Conservation (phyloP, 1,140 invertebrate species). For the Asobara japonica region DNA sequence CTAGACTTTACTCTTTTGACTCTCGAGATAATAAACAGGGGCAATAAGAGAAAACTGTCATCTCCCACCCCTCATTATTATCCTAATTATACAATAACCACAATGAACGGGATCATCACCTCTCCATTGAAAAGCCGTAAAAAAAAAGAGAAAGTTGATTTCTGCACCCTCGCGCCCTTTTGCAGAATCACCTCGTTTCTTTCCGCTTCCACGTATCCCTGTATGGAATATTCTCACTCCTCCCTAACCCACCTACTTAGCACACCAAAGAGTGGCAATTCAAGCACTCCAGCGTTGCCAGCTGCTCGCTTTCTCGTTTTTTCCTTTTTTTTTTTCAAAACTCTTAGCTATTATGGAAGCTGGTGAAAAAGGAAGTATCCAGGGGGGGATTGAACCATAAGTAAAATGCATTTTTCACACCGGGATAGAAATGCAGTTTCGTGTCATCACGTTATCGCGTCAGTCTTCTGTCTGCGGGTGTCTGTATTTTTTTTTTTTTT, state of each 20-base stretch:
- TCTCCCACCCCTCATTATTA: conserved; percentile 57
- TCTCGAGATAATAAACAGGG: conserved; percentile 12
- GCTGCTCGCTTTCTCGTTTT: conserved; percentile 28
- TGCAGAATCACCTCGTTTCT: conserved; percentile 23
- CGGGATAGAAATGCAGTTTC: background rate
- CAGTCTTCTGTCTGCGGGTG: conserved; percentile 54
- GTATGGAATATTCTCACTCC: conserved; percentile 3
- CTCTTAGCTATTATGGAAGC: conserved; percentile 56
- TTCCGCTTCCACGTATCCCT: conserved; percentile 25
- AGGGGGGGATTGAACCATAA: background rate
- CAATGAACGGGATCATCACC: conserved; percentile 55
- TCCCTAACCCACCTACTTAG: conserved; percentile 58
- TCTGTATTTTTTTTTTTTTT: too few species aligned
- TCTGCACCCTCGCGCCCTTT: conserved; percentile 33
- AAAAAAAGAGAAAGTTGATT: background rate
- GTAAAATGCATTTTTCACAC: conserved; percentile 3
- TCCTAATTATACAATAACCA: conserved; percentile 66
- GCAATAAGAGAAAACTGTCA: conserved; percentile 36
- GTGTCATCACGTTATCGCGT: conserved; percentile 4
- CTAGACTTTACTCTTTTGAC: background rate
- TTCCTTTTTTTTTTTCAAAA: too few species aligned
- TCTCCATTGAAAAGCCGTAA: conserved; percentile 35
- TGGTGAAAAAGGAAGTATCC: background rate
- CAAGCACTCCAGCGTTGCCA: conserved; percentile 61
- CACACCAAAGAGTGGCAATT: conserved; percentile 65